These are phyloP conservation scores for Anomalospiza imberbis DNA, from an alignment of 2,797 vertebrate genomes.

Conservation along the genomic window DNA sequence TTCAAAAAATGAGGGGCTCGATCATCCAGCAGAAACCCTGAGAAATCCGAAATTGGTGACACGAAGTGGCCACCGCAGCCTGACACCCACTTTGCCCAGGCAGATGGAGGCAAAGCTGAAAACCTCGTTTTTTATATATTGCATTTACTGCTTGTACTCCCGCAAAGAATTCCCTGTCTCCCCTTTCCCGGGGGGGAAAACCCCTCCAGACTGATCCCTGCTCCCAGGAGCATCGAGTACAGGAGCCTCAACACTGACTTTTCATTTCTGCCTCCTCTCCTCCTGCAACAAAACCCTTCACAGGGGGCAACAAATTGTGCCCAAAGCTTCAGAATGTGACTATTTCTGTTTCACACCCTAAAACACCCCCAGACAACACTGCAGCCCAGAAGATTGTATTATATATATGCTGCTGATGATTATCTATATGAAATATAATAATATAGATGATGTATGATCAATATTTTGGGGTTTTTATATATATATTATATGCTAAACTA, in stretches of 20 bases:
- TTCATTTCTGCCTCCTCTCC: not conserved
- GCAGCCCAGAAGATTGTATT: not conserved
- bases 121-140: not conserved
- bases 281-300: not conserved
- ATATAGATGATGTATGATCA: not conserved
- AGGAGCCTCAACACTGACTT: not conserved
- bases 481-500: not conserved
- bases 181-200: rapidly evolving
- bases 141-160: not conserved
- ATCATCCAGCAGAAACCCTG: not conserved
- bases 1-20: not conserved
- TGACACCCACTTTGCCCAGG: not conserved
- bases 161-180: not conserved
- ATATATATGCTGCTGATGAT: not conserved
- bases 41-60: not conserved
- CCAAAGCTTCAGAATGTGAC: not conserved
- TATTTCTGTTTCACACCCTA: not conserved
- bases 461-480: not conserved
- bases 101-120: not conserved
- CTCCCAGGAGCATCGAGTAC: rapidly evolving
- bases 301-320: not conserved
- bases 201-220: not conserved
- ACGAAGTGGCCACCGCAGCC: not conserved
- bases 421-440: not conserved
- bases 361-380: not conserved